A percentile compares a stretch with the other conserved stretches of the same genome.
phyloP scores from a whole-genome alignment of 2,797 vertebrate genomes.

The Taenioides sp. region DNA sequence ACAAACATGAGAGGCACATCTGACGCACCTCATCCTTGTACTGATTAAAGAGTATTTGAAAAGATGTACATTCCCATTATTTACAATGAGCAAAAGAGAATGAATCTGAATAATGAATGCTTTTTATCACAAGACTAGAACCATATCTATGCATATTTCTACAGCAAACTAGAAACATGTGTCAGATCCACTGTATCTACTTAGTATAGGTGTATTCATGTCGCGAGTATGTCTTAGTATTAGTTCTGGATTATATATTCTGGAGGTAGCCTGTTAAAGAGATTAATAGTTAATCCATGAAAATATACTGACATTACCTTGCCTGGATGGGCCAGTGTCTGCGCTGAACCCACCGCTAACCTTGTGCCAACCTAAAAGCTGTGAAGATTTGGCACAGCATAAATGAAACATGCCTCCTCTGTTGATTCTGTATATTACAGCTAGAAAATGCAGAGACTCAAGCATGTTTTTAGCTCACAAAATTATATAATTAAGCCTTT shows the following conservation, averaged over 20 bases:
- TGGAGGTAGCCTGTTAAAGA: slow-evolving; percentile 51
- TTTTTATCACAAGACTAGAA: slow-evolving; percentile 26
- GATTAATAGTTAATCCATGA: slow-evolving; percentile 66
- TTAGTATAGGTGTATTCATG: slow-evolving; percentile 44
- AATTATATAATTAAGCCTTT: slow-evolving; percentile 43
- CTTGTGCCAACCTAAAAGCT: slow-evolving; percentile 46
- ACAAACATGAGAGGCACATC: slow-evolving; percentile 54
- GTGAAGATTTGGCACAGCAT: slow-evolving; percentile 64
- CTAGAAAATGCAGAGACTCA: slow-evolving; percentile 31
- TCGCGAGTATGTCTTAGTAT: slow-evolving; percentile 54
- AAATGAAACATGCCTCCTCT: slow-evolving; percentile 56
- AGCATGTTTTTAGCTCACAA: slow-evolving; percentile 40
- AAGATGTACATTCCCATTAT: slow-evolving; percentile 30
- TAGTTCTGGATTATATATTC: slow-evolving; percentile 50
- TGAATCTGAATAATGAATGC: slow-evolving; percentile 15
- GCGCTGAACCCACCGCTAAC: slow-evolving; percentile 32
- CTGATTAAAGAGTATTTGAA: slow-evolving; percentile 48
- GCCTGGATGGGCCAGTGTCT: slow-evolving; percentile 55
- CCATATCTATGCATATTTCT: slow-evolving; percentile 12
- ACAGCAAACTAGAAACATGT: slow-evolving; percentile 20
- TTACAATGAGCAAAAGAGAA: slow-evolving; percentile 36
- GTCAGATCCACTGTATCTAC: slow-evolving; percentile 39
- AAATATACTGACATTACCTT: slow-evolving; percentile 56
- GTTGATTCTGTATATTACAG: slow-evolving; percentile 51
- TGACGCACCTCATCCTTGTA: slow-evolving; percentile 31